Conservation (phyloP, 2,888 invertebrate species). For the Mongoloraphidia duomilia region DNA sequence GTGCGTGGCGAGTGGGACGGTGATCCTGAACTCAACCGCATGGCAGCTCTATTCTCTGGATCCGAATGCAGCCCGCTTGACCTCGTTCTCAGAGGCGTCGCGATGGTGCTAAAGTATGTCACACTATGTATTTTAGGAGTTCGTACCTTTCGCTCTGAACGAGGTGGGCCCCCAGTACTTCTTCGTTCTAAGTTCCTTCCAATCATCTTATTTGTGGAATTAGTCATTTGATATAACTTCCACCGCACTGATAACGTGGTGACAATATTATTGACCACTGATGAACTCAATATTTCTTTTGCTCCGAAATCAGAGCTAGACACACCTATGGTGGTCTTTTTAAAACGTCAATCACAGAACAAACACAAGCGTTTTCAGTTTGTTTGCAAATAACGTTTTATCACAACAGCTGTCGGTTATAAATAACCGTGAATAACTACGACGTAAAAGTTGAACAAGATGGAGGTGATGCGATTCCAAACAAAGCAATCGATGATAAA, state of each 20-base stretch:
- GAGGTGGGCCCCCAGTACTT: neutral
- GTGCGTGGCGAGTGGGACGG: conserved; percentile 17
- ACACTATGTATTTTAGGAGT: conserved; percentile 4
- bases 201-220: conserved; percentile 11
- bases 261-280: neutral
- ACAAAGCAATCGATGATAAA: conserved; percentile 3
- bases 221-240: conserved; percentile 8
- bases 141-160: conserved; percentile 2
- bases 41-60: neutral
- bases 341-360: conserved; percentile 13
- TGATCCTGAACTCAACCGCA: conserved; percentile 3
- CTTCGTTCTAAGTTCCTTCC: conserved; percentile 10
- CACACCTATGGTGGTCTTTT: neutral
- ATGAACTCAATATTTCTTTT: neutral
- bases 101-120: conserved; percentile 6
- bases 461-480: conserved; percentile 12
- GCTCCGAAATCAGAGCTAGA: neutral
- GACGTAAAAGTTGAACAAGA: conserved; percentile 12
- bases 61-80: neutral
- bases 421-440: conserved; percentile 6
- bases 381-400: conserved; percentile 9
- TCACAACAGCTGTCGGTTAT: conserved; percentile 14
- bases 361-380: conserved; percentile 11
- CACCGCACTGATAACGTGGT: neutral
- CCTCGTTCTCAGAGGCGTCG: conserved; percentile 7